Evolutionary conservation across 2,888 invertebrate species (phyloP), one percentile per base, ranked within the genome.

Genomic region (Orchesella flavescens): DNA sequence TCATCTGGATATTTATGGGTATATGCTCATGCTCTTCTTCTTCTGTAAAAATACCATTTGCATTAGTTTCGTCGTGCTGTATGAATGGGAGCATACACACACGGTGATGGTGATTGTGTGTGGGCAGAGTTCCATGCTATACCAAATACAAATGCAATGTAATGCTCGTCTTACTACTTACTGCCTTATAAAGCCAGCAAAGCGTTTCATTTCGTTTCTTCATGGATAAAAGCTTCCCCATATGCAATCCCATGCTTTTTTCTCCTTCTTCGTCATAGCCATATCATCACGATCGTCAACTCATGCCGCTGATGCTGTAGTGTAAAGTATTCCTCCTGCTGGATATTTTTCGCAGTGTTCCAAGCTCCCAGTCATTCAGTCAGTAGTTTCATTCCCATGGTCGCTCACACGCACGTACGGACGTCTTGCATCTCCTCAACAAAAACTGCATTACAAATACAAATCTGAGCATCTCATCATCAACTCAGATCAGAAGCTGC

Each of bases 371-470:
- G 68, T 49, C 61, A 68, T 34, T 66, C 81, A 81, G 81, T 81
- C 81, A 75, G 81, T 81, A 75, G 81, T 81, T 81, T 81, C 81
- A 75, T 81, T 75, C 75, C 61, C 61, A 81, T 75, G 81, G 75
- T 81, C 81, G 81, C 81, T 81, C 81, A 81, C 81, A 81, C 73
- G 80, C 81, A 81, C 81, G 81, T 74, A 81, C 81, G 69, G 66
- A 81, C 68, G 81, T 66, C 73, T 73, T 57, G 79, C 79, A 79
- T 72, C 72, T 72, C 23, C 34, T 49, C 61, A 21, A 57, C 17
- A 57, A 53, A 15, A 49, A 49, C 49, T 15, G n/a, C 49, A 49
- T 61, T 21, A 61, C 19, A n/a, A 55, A 17, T 55, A 5, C 13
- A 10, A 46, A 73, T 46, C 46, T 61, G 46, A 69, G 17, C 21